Conservation (phyloP, 2,113 vertebrate genomes). For the Plestiodon gilberti region DNA sequence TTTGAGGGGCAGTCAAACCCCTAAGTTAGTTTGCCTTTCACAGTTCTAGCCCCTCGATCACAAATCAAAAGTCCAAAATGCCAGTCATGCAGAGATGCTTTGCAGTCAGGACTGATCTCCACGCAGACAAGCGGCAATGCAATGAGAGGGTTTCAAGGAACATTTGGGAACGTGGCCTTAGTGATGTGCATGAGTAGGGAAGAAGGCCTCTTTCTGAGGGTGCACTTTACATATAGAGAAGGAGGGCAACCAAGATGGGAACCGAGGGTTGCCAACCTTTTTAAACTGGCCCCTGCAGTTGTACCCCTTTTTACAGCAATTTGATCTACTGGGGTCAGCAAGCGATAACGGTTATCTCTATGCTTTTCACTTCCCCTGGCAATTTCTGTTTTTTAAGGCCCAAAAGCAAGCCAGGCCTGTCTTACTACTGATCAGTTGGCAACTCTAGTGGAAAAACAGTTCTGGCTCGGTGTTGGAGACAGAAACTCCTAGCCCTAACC, state of each 20-base stretch:
- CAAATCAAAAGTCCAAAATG: not conserved
- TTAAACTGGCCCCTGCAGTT: not conserved
- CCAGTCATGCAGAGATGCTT: no score
- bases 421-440: not conserved
- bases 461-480: not conserved
- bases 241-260: not conserved
- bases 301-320: not conserved
- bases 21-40: not conserved
- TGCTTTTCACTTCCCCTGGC: not conserved
- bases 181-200: not conserved
- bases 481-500: not conserved
- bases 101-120: not conserved
- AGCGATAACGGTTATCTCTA: not conserved
- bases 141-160: not conserved
- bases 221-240: no score
- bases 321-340: not conserved
- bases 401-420: not conserved
- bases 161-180: not conserved
- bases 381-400: not conserved
- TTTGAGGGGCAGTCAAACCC: not conserved
- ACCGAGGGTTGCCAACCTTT: no score
- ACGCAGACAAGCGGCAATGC: not conserved
- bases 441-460: not conserved
- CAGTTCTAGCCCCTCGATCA: not conserved
- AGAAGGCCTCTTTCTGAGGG: not conserved